A percentile compares a stretch with the other conserved stretches of the same genome.
phyloP scores from a whole-genome alignment of 2,113 vertebrate species.

The Rhodinocichla rosea region DNA sequence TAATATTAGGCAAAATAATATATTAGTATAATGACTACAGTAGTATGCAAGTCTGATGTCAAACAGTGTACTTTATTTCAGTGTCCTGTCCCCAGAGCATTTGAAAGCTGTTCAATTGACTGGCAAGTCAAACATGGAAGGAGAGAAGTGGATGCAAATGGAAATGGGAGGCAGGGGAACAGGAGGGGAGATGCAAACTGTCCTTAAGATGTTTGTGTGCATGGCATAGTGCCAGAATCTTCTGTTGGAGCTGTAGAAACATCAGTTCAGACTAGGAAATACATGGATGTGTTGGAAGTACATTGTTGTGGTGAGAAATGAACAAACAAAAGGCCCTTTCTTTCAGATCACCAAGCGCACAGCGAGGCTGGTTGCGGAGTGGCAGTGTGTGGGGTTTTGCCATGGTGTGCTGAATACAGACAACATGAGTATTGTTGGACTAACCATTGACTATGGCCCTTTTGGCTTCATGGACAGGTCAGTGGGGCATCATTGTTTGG shows the following conservation, averaged over 20 bases:
- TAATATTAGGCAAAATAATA: neutral
- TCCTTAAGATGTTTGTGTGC: neutral
- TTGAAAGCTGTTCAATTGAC: neutral
- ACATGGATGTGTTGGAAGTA: neutral
- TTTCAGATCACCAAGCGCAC: conserved; percentile 85
- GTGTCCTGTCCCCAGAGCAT: neutral
- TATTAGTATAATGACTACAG: neutral
- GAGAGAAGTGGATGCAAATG: neutral
- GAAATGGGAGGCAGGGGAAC: neutral
- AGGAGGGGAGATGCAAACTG: neutral
- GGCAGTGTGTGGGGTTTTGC: conserved; percentile 98
- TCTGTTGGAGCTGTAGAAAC: neutral
- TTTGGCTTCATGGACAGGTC: conserved; percentile 98
- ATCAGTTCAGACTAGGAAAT: neutral
- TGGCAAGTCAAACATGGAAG: neutral
- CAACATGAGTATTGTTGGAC: conserved; percentile 95
- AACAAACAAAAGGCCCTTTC: too few species aligned
- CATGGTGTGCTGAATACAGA: conserved; percentile 97
- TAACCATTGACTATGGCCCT: conserved; percentile 95
- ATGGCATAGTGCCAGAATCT: neutral
- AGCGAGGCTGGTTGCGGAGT: conserved; percentile 88
- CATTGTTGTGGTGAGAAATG: neutral
- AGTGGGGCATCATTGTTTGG: neutral
- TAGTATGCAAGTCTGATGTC: neutral
- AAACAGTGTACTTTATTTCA: neutral